Evolutionary conservation across 2,113 vertebrate genomes (phyloP).

Genomic region (Chloropsis hardwickii): DNA sequence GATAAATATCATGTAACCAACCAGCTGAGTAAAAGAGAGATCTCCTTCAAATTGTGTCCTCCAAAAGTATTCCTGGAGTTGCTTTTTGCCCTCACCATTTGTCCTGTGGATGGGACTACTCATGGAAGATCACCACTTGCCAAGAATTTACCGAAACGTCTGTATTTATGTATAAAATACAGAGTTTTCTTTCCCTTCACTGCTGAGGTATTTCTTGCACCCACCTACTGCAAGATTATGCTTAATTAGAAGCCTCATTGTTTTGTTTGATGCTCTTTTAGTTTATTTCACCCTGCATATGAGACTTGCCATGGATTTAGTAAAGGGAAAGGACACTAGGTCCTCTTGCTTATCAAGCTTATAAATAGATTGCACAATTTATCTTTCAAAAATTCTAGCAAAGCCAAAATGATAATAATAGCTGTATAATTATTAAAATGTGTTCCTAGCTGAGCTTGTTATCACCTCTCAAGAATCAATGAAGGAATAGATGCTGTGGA

Average conservation of each 20-base stretch:
- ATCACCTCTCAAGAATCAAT: background rate
- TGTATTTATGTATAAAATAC: constrained; percentile 5
- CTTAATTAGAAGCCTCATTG: constrained; percentile 1
- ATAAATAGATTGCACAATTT: constrained; percentile 43
- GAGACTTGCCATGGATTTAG: background rate
- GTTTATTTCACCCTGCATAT: background rate
- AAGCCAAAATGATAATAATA: constrained; percentile 44
- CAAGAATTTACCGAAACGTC: background rate
- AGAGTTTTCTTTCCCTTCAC: background rate
- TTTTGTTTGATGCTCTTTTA: constrained; percentile 14
- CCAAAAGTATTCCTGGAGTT: background rate
- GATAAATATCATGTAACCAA: constrained; percentile 50
- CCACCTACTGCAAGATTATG: background rate
- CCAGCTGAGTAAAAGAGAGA: constrained; percentile 44
- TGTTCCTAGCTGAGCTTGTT: constrained; percentile 33
- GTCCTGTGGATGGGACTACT: background rate
- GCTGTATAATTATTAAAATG: constrained; percentile 38
- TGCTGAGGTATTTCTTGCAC: constrained; percentile 6
- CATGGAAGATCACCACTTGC: background rate
- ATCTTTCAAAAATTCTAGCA: constrained; percentile 32
- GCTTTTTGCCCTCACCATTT: background rate
- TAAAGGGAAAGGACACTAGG: background rate
- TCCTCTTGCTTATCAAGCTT: constrained; percentile 25
- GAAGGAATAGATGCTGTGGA: background rate
- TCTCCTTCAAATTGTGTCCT: background rate